Base-by-base conservation (phyloP, 2,113 vertebrate genomes). In the Sardina pilchardus region DNA sequence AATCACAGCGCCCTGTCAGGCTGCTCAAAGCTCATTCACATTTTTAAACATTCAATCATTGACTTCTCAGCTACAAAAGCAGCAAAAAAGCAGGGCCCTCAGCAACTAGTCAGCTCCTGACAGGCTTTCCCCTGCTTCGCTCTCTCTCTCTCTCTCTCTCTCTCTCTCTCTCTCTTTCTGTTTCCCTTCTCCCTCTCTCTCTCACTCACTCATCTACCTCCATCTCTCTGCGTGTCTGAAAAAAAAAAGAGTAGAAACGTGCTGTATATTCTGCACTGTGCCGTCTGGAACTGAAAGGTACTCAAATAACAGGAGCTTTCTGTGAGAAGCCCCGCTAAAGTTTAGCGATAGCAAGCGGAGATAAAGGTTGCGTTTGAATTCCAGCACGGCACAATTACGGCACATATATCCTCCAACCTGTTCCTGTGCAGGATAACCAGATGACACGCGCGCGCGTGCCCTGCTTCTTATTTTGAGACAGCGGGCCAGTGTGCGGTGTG, bases 11-110 rank as follows among this genome's bases (percentile, higher is more conserved):
- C 45, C 81, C 82, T 90, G 89, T 89, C 89, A 91, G 83, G 87
- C 85, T 84, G 85, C 87, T 87, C 86, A 89, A 86, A 84, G 84
- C 86, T 90, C 89, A 90, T 89, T 91, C 91, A 90, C 86, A 88
- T 87, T 91, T 71, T 90, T 90, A 91, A 90, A 87, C 91, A 90
- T 90, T 71, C 63, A 71, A 71, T 71, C 63, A 71, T 71, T 71
- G 63, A 71, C 63, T 71, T 71, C 63, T 30, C 63, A 71, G 63
- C 14, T 30, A 71, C 63, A 71, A 71, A 71, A 71, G 63, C 63
- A 71, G 63, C 63, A 26, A 34, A 71, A 71, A 30, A 71, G 63
- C 63, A 71, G 63, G 63, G 30, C 63, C 26, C 63, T 30, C 9
- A 71, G 63, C 63, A 34, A 71, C 86, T 86, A 30, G 43, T 84